These are phyloP conservation scores for Temnothorax ravouxi DNA, from an alignment of 2,888 invertebrate genomes.

Conservation along the genomic window DNA sequence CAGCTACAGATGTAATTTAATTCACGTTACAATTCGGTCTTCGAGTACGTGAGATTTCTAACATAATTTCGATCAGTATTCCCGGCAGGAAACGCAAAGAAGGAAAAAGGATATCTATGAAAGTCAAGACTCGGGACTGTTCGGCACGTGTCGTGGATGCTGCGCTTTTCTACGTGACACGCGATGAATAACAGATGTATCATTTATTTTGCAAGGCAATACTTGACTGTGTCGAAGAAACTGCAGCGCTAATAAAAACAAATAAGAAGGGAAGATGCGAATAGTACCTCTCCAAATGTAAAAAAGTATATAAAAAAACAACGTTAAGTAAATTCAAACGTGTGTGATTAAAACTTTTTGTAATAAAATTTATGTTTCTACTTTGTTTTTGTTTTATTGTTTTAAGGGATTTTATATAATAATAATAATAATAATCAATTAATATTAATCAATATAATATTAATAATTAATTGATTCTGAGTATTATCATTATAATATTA, in stretches of 20 bases:
- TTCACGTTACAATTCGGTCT: conserved; percentile 23
- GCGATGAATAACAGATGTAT: conserved; percentile 44
- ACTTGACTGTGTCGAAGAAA: neutral
- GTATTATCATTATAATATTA: neutral
- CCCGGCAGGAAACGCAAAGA: conserved; percentile 25
- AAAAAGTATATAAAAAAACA: neutral
- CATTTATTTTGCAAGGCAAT: conserved; percentile 37
- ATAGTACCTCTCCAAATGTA: neutral
- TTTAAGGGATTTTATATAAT: neutral
- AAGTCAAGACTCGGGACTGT: conserved; percentile 38
- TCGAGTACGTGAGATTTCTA: conserved; percentile 13
- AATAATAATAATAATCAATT: neutral
- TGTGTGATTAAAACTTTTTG: neutral
- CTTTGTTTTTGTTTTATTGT: neutral
- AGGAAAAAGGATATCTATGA: conserved; percentile 4
- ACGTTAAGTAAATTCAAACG: neutral
- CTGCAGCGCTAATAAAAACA: neutral
- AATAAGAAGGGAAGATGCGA: neutral
- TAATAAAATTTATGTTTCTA: neutral
- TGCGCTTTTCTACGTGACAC: conserved; percentile 46
- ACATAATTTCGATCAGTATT: conserved; percentile 50
- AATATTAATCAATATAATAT: too few species aligned
- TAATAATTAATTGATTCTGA: neutral
- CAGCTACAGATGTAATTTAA: conserved; percentile 13
- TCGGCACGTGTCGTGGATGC: conserved; percentile 41